Evolutionary conservation across 1,140 invertebrate species (phyloP), one percentile per base, ranked within the genome.

Genomic region (Elysia chlorotica): DNA sequence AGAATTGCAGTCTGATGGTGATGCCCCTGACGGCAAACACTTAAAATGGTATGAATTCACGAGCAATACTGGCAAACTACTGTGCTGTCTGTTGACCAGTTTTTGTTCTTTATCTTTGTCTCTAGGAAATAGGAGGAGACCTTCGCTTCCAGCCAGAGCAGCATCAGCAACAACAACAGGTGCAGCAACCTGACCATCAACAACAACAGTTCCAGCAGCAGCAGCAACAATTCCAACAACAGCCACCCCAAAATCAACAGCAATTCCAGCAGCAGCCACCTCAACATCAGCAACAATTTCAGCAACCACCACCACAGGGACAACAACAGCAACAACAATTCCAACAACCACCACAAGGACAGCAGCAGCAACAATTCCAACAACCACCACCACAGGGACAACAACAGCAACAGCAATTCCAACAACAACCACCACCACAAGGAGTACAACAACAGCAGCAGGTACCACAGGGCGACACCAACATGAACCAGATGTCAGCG

Each of bases 401-500:
- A 37, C 78, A 75, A 38, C 61, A 74, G 61, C n/a, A 62, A 61
- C 73, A 79, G 57, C 77, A 74, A 54, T 79, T 80, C 53, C 77
- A 77, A 36, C 61, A 71, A 23, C 75, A 79, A 25, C 36, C 65
- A n/a, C 63, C 62, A 23, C 31, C 54, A 35, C 66, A 70, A 23
- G 4, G 35, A 17, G 69, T 78, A 14, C 35, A 75, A 19, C 62
- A 69, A 37, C 36, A 53, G 36, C 65, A 75, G 36, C 73, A 78
- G 56, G 53, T 41, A 14, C 71, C 65, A 37, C 65, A 68, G 38
- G 17, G 21, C 19, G 63, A 25, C 28, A 31, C 30, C 36, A 25
- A 28, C 30, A 38, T 37, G 28, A 31, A 68, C 23, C 66, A 30
- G 35, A 10, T n/a, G 31, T 4, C 35, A 69, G n/a, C 14, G 21